Conservation (phyloP, 2,797 vertebrate species). For the Sciaenops ocellatus region DNA sequence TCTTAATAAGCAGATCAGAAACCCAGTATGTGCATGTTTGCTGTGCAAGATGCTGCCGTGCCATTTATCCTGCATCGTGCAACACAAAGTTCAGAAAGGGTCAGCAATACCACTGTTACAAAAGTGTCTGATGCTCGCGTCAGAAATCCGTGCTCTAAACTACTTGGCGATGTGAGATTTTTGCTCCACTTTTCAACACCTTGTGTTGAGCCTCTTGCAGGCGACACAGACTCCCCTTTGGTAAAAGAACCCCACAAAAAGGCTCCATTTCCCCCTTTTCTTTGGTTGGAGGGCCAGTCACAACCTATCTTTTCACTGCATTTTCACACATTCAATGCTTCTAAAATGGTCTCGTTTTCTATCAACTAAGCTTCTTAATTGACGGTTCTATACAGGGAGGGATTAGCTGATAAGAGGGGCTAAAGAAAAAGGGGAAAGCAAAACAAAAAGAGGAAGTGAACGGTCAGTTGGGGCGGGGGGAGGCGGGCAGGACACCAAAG, state of each 20-base stretch:
- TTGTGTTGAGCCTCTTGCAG: conserved; percentile 31
- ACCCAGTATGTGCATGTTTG: conserved; percentile 28
- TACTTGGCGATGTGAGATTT: conserved; percentile 47
- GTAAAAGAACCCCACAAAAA: conserved; percentile 57
- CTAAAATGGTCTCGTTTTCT: conserved; percentile 69
- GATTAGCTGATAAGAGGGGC: conserved; percentile 71
- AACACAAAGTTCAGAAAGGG: conserved; percentile 52
- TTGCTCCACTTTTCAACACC: conserved; percentile 39
- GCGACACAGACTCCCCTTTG: conserved; percentile 45
- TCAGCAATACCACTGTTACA: conserved; percentile 52
- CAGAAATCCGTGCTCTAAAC: conserved; percentile 41
- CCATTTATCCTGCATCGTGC: conserved; percentile 14
- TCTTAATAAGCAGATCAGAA: conserved; percentile 74
- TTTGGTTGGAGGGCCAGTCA: conserved; percentile 56
- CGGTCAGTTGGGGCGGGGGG: conserved; percentile 55
- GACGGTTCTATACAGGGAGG: conserved; percentile 64
- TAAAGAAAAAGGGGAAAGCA: conserved; percentile 57
- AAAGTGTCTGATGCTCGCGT: conserved; percentile 47
- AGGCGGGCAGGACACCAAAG: conserved; percentile 73
- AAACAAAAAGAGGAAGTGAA: conserved; percentile 78
- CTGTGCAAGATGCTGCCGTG: conserved; percentile 12
- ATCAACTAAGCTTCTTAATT: conserved; percentile 76
- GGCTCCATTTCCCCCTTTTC: conserved; percentile 62
- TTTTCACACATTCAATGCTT: conserved; percentile 71
- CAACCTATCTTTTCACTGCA: conserved; percentile 64